Base-by-base conservation (phyloP, 2,797 vertebrate species). In the Epinephelus awoara region DNA sequence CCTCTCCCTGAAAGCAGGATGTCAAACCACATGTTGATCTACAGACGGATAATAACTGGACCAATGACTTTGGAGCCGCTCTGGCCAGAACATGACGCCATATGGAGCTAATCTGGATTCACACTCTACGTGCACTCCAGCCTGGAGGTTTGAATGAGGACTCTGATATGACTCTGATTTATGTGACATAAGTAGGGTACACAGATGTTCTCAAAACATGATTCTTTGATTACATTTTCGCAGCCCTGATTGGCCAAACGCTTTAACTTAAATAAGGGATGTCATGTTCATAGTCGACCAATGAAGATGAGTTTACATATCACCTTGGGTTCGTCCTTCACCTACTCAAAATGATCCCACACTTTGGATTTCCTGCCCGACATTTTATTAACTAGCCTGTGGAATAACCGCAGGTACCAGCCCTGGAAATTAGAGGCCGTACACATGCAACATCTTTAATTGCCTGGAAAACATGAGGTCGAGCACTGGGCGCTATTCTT, bases 101-200 rank as follows among this genome's bases (percentile, higher is more conserved):
- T 78, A 83, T 78, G 80, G 72, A 68, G 79, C 61, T 72, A 46
- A 69, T 80, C 72, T 84, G 42, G 25, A 82, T 67, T 68, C 54
- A 66, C 54, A 74, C 58, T 61, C 64, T 74, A 8, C 18, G 74
- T 59, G n/a, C 67, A 55, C 68, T 77, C 17, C 2, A 75, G 54
- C 27, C 42, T 49, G 57, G 38, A 44, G 42, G 68, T 58, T 65
- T 72, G 29, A 77, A 72, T 59, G 52, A 79, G 19, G 17, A 71
- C 11, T 70, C 34, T 68, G 64, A 80, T n/a, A 52, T 38, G 63
- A 73, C 55, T 75, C 40, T 66, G 59, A 77, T 84, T 80, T 59
- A 72, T 83, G 25, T 56, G 65, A 47, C 42, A 42, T 21, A 52
- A 71, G 25, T 67, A 14, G 64, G 40, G 15, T 10, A 55, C 51